A percentile compares a stretch with the other conserved stretches of the same genome.
Evolutionary conservation across 2,797 vertebrate genomes (phyloP).

Genomic region (Urocyon cinereoargenteus): DNA sequence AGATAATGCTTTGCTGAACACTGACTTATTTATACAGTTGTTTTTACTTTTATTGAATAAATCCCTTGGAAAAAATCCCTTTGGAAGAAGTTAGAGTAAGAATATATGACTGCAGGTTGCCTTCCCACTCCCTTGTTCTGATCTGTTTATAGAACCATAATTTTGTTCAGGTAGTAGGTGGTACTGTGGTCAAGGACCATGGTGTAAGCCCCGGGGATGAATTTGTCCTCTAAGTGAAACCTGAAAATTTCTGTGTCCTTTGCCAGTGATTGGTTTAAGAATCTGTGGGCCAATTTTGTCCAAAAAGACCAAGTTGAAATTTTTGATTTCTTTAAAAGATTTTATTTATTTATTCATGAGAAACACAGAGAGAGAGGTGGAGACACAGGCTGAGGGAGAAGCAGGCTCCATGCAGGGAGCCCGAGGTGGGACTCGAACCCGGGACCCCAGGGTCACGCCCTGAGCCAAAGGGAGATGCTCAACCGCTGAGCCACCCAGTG

Average conservation of each 20-base stretch:
- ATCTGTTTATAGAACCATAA: constrained; percentile 9
- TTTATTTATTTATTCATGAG: no score
- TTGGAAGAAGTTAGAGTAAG: background rate
- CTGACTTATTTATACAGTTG: background rate
- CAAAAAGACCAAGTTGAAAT: background rate
- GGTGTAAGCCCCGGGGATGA: background rate
- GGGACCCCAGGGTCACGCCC: no score
- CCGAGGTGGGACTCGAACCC: no score
- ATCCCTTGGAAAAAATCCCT: constrained; percentile 8
- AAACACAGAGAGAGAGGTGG: no score
- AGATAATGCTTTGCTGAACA: background rate
- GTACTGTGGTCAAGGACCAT: background rate
- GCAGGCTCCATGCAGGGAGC: no score
- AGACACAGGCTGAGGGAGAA: no score
- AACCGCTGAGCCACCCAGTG: no score
- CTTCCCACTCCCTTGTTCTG: background rate
- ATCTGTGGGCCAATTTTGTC: background rate
- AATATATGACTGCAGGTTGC: background rate
- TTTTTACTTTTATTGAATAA: constrained; percentile 43
- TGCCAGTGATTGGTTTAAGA: background rate
- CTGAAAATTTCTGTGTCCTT: background rate
- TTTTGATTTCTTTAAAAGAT: no score
- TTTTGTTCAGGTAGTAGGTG: background rate
- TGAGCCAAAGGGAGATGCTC: no score
- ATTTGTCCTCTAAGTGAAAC: background rate